These are phyloP conservation scores for Lates japonicus DNA, from an alignment of 2,797 vertebrate species.

Conservation along the genomic window DNA sequence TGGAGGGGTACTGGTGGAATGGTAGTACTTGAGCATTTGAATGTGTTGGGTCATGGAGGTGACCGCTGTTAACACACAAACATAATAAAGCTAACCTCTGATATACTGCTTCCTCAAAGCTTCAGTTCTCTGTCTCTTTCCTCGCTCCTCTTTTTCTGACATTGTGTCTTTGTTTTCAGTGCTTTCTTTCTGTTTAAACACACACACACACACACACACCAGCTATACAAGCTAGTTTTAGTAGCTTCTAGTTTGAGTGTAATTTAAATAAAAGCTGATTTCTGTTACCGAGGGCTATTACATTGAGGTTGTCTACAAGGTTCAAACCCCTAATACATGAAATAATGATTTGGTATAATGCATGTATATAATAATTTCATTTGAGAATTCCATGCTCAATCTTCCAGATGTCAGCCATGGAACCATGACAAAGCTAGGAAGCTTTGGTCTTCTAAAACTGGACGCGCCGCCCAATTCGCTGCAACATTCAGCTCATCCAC, in stretches of 20 bases:
- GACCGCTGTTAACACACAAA: conserved; percentile 87
- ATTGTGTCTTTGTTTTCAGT: conserved; percentile 70
- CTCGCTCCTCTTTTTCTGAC: conserved; percentile 51
- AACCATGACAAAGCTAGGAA: conserved; percentile 99
- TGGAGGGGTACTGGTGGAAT: conserved; percentile 38
- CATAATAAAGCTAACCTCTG: conserved; percentile 86
- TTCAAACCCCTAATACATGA: not conserved
- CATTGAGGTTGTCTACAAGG: not conserved
- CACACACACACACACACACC: conserved; percentile 3
- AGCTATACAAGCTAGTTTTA: not conserved
- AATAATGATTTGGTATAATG: too few relatives aligned
- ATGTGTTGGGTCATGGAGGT: conserved; percentile 90
- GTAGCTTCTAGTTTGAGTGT: not conserved
- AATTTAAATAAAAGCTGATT: not conserved
- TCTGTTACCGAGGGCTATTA: not conserved
- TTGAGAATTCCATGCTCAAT: not conserved
- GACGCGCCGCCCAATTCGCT: conserved; percentile 90
- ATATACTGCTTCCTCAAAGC: conserved; percentile 89
- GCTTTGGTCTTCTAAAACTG: conserved; percentile 94
- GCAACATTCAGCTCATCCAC: conserved; percentile 95
- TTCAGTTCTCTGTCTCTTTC: conserved; percentile 62
- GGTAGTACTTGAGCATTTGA: conserved; percentile 84
- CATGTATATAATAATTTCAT: too few relatives aligned
- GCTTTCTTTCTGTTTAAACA: conserved; percentile 38
- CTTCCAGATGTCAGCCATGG: conserved; percentile 96